Evolutionary conservation across 2,888 invertebrate genomes (phyloP).

Genomic region (Teleogryllus oceanicus): DNA sequence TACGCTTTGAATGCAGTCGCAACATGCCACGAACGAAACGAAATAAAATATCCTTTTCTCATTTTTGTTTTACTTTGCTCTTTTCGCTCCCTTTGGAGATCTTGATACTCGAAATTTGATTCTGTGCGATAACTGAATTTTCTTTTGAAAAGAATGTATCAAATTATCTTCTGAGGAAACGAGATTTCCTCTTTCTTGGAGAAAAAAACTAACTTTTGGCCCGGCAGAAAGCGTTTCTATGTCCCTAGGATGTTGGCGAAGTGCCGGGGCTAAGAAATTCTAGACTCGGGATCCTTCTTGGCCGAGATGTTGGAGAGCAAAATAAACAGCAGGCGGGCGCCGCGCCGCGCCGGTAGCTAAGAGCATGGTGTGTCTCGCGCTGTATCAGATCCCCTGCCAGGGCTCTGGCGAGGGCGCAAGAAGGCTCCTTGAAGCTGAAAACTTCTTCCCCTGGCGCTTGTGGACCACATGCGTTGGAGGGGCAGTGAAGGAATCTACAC

Average conservation of each 20-base stretch:
- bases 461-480: too few relatives aligned
- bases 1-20: too few relatives aligned
- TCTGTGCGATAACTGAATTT: background rate
- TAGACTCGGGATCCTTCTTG: background rate
- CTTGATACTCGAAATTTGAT: background rate
- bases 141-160: background rate
- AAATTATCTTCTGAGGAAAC: slow-evolving; percentile 5
- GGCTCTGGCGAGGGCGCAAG: too few relatives aligned
- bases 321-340: background rate
- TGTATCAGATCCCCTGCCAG: too few relatives aligned
- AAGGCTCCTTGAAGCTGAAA: too few relatives aligned
- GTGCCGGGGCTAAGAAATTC: background rate
- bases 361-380: background rate
- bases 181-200: background rate
- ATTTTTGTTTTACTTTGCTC: background rate
- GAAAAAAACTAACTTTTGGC: background rate
- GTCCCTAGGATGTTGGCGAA: background rate
- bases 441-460: too few relatives aligned
- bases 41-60: background rate
- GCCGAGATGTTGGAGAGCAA: background rate
- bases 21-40: too few relatives aligned
- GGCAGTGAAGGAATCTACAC: too few relatives aligned
- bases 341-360: background rate
- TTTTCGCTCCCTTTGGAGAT: background rate
- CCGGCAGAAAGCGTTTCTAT: background rate